phyloP scores from a whole-genome alignment of 2,888 invertebrate species.

The Phanerotoma sp. region DNA sequence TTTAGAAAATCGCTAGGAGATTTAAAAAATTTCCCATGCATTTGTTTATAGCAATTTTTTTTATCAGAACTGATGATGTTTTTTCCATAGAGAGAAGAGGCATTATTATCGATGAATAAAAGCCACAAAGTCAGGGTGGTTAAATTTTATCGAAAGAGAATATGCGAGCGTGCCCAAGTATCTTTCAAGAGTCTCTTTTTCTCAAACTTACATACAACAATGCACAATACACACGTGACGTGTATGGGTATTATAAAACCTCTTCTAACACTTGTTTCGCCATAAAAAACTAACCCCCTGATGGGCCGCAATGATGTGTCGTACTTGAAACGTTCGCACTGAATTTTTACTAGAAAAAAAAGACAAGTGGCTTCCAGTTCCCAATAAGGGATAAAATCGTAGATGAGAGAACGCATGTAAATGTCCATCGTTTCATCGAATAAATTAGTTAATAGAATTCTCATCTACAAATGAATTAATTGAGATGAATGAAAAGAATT shows the following conservation, averaged over 20 bases:
- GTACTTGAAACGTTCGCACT: not conserved
- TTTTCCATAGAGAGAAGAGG: too few species aligned
- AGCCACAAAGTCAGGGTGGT: not conserved
- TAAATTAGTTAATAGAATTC: not conserved
- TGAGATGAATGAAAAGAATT: not conserved
- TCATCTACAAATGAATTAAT: not conserved
- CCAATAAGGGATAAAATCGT: too few species aligned
- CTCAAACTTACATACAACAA: constrained; percentile 34
- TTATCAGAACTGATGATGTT: too few species aligned
- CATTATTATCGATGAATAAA: not conserved
- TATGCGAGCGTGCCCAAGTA: constrained; percentile 55
- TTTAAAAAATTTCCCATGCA: too few species aligned
- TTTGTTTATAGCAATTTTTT: too few species aligned
- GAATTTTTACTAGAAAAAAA: too few species aligned
- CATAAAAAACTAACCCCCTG: constrained; percentile 3
- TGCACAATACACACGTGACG: constrained; percentile 31
- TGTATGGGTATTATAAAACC: constrained; percentile 26
- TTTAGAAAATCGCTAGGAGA: too few species aligned
- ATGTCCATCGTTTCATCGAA: too few species aligned
- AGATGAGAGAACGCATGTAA: too few species aligned
- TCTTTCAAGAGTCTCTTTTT: constrained; percentile 40
- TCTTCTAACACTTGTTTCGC: constrained; percentile 16
- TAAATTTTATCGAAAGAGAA: constrained; percentile 15
- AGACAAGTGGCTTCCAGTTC: too few species aligned
- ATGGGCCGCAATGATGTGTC: too few species aligned